These are phyloP conservation scores for Pycnonotus jocosus DNA, from an alignment of 2,113 vertebrate genomes.

Conservation along the genomic window DNA sequence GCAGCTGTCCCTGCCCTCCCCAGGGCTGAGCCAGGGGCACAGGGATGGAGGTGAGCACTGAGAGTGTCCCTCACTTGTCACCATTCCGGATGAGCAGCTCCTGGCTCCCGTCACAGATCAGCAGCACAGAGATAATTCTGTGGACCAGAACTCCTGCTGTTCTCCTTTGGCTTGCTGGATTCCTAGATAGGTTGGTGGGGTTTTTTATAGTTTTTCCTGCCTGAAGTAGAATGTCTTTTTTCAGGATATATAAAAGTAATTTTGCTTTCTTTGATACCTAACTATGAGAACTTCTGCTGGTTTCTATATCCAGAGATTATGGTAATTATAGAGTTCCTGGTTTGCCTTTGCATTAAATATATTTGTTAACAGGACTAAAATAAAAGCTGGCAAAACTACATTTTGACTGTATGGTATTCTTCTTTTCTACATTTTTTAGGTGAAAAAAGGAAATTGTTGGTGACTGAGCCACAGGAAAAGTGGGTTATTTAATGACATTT, in stretches of 20 bases:
- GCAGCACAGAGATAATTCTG: not conserved
- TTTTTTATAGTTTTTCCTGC: slow-evolving; percentile 20
- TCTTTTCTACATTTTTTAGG: not conserved
- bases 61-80: not conserved
- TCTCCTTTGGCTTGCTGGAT: not conserved
- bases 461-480: not conserved
- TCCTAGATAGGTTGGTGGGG: not conserved
- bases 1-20: not conserved
- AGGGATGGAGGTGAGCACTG: not conserved
- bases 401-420: not conserved
- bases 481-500: not conserved
- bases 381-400: not conserved
- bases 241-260: not conserved
- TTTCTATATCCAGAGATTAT: not conserved
- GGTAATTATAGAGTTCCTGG: not conserved
- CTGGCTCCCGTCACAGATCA: not conserved
- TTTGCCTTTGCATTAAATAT: not conserved
- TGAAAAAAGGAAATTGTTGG: not conserved
- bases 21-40: not conserved
- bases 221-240: slow-evolving; percentile 38
- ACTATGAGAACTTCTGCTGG: not conserved
- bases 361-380: slow-evolving; percentile 9
- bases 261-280: not conserved
- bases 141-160: not conserved
- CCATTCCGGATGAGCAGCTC: not conserved